Evolutionary conservation across 2,888 invertebrate species (phyloP), one percentile per base, ranked within the genome.

Genomic region (Congeria kusceri): DNA sequence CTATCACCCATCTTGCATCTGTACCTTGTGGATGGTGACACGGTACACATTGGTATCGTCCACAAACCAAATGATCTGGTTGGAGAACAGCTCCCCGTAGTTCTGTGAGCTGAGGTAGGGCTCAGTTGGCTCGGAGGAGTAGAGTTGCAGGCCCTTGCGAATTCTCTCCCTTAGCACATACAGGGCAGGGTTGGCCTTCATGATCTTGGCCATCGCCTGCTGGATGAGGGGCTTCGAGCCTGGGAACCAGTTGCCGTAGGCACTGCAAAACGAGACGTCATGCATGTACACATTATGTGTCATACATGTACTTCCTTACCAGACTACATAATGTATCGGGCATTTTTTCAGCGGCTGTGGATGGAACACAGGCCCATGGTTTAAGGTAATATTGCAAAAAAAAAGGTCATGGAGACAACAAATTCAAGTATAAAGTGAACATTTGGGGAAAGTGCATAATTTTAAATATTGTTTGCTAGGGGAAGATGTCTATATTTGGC

Each of bases 51-150:
- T 99, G 0, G 99, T 99, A 93, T 99, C 99, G 92, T 99, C 99
- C 15, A 99, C 99, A 94, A 99, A 99, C 99, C 99, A 99, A 94
- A 99, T 99, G 91, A 99, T 99, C 94, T 99, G 99, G 94, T 99
- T 99, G n/a, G 98, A 98, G 95, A 99, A 99, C 65, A 99, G 94
- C 94, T 99, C 99, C 86, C 99, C 99, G 90, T 99, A 99, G 95
- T 99, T 99, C 94, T 99, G 99, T 69, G 98, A 98, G 74, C 99
- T 99, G 32, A 99, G 95, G 92, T 99, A 99, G 0, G 99, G 99
- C 93, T 99, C 99, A 3, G 99, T 99, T 0, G 99, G 99, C 93
- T 99, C 99, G 0, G 99, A 99, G 0, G 98, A 98, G 94, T 99
- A 99, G 63, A 99, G 95, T 91, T 99, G 99, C 77, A 99, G 94